Evolutionary conservation across 1,140 invertebrate species (phyloP).

Genomic region (Microplitis demolitor): DNA sequence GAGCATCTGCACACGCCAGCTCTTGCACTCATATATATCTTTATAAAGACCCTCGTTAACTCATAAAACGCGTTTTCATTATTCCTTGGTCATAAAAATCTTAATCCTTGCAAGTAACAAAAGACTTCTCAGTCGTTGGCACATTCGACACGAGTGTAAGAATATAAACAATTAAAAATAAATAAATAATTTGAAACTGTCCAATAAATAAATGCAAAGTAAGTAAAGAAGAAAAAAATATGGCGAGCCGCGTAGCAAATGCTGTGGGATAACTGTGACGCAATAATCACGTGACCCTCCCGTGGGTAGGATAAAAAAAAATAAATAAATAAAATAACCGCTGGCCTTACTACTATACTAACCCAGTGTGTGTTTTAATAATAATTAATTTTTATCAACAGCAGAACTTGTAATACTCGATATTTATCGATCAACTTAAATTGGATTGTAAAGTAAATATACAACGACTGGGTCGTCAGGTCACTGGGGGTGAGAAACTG

Average conservation of each 20-base stretch:
- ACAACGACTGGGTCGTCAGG: conserved; percentile 43
- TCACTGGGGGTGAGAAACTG: conserved; percentile 63
- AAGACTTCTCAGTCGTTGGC: no score
- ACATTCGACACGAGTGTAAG: no score
- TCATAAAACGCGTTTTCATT: background rate
- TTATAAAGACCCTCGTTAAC: background rate
- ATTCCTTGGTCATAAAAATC: background rate
- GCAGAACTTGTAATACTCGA: conserved; percentile 26
- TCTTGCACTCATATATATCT: background rate
- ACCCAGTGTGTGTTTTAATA: conserved; percentile 32
- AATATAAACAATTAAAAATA: no score
- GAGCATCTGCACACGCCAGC: background rate
- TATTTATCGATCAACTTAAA: conserved; percentile 40
- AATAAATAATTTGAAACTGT: no score
- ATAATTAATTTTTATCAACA: conserved; percentile 45
- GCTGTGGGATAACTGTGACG: conserved; percentile 30
- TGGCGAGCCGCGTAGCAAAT: conserved; percentile 38
- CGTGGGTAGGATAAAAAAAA: conserved; percentile 9
- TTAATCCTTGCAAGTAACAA: no score
- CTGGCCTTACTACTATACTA: background rate
- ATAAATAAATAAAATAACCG: no score
- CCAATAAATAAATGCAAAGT: background rate
- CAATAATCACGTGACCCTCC: conserved; percentile 28
- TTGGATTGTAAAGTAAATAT: conserved; percentile 30
- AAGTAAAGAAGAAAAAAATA: conserved; percentile 41